Conservation (phyloP, 2,797 vertebrate species). For the Gouania willdenowi region DNA sequence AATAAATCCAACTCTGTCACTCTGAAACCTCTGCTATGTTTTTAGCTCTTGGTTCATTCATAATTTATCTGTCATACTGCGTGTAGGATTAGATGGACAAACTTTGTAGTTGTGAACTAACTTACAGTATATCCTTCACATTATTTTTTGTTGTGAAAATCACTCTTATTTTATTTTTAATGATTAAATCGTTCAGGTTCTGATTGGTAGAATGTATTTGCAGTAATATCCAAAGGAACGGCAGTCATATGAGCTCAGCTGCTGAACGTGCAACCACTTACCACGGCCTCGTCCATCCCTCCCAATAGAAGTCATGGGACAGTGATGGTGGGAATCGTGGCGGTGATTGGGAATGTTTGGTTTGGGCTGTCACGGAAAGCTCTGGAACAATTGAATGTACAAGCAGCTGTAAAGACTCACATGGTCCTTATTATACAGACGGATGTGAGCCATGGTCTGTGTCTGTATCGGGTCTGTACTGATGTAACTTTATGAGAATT, state of each 20-base stretch:
- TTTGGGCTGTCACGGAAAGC: constrained; percentile 9
- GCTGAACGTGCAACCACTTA: constrained; percentile 71
- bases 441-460: not conserved
- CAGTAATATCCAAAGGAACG: constrained; percentile 62
- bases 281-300: constrained; percentile 15
- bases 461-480: not conserved
- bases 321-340: constrained; percentile 32
- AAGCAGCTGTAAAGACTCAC: not conserved
- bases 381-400: constrained; percentile 1
- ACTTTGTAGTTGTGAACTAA: too few relatives aligned
- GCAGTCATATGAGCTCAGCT: constrained; percentile 60
- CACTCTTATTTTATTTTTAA: too few relatives aligned
- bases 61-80: too few relatives aligned
- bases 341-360: constrained; percentile 43
- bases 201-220: too few relatives aligned
- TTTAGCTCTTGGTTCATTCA: too few relatives aligned
- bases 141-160: too few relatives aligned
- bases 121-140: too few relatives aligned
- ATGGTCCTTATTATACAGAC: not conserved
- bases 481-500: constrained; percentile 21
- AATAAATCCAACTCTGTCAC: too few relatives aligned
- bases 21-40: too few relatives aligned
- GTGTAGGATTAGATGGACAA: too few relatives aligned
- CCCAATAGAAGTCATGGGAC: constrained; percentile 63
- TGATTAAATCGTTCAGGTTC: too few relatives aligned